A percentile compares a stretch with the other conserved stretches of the same genome.
These are phyloP conservation scores for Drosophila sordidapex DNA, from an alignment of 2,888 invertebrate genomes.

Conservation along the genomic window DNA sequence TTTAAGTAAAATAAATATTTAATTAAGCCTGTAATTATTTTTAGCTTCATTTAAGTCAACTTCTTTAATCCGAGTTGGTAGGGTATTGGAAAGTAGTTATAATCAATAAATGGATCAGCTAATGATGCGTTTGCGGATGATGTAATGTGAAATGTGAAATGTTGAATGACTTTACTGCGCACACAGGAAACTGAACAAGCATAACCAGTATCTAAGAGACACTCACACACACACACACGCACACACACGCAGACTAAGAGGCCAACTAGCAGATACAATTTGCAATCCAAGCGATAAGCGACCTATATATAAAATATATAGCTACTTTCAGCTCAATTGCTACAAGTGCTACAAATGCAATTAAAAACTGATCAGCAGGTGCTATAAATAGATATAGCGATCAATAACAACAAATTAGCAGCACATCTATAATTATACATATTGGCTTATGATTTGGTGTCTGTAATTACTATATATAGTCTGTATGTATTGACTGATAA, in stretches of 20 bases:
- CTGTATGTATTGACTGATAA: not conserved
- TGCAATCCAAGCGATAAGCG: not conserved
- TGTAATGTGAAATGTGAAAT: conserved; percentile 42
- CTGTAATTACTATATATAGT: not conserved
- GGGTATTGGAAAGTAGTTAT: not conserved
- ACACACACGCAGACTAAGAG: not conserved
- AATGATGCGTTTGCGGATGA: conserved; percentile 36
- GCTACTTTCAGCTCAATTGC: conserved; percentile 13
- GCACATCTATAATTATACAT: not conserved
- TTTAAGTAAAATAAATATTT: not conserved
- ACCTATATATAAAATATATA: conserved; percentile 13
- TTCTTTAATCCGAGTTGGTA: no score
- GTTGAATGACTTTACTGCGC: conserved; percentile 3
- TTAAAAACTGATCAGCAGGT: conserved; percentile 5
- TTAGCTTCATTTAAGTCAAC: not conserved
- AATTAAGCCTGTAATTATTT: not conserved
- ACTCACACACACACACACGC: conserved; percentile 9
- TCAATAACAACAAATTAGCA: conserved; percentile 20
- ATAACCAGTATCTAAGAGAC: conserved; percentile 29
- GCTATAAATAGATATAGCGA: conserved; percentile 15
- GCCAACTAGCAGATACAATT: conserved; percentile 4
- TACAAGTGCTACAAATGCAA: not conserved
- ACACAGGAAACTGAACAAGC: conserved; percentile 30
- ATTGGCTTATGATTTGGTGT: not conserved
- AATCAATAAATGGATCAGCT: conserved; percentile 16